phyloP scores from a whole-genome alignment of 2,888 invertebrate genomes.

The Synanthedon vespiformis region DNA sequence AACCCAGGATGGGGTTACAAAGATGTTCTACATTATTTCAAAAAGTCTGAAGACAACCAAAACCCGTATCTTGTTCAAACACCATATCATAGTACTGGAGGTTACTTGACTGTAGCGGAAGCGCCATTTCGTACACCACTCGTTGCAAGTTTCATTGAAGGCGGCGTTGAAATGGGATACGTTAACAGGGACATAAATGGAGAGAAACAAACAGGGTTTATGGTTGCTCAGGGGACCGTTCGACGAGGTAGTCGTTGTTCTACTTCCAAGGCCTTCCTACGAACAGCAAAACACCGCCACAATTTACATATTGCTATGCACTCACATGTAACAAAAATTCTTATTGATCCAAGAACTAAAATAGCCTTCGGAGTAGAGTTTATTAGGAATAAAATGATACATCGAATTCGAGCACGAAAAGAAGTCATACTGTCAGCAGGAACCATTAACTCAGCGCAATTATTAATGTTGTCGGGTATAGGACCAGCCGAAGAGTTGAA shows the following conservation, averaged over 20 bases:
- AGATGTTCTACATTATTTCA: constrained; percentile 85
- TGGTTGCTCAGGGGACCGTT: constrained; percentile 87
- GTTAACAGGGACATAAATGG: constrained; percentile 90
- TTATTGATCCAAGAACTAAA: constrained; percentile 80
- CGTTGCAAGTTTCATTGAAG: constrained; percentile 84
- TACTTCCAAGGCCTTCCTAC: constrained; percentile 87
- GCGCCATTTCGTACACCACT: constrained; percentile 89
- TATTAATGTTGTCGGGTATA: constrained; percentile 93
- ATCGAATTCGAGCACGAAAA: constrained; percentile 81
- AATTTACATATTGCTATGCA: constrained; percentile 89
- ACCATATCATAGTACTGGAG: constrained; percentile 83
- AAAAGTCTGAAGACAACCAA: constrained; percentile 91
- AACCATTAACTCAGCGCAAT: constrained; percentile 91
- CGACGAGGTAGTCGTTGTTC: constrained; percentile 87
- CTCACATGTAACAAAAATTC: constrained; percentile 80
- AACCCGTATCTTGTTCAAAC: constrained; percentile 86
- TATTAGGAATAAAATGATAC: constrained; percentile 77
- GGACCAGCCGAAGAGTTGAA: constrained; percentile 79
- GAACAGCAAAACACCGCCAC: constrained; percentile 82
- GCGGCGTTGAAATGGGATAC: constrained; percentile 86
- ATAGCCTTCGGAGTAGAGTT: constrained; percentile 87
- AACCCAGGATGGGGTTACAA: constrained; percentile 90
- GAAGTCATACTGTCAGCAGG: constrained; percentile 94
- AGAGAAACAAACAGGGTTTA: constrained; percentile 87
- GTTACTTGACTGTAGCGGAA: constrained; percentile 86